A percentile compares a stretch with the other conserved stretches of the same genome.
Evolutionary conservation across 2,888 invertebrate genomes (phyloP).

Genomic region (Ellobium chinense): DNA sequence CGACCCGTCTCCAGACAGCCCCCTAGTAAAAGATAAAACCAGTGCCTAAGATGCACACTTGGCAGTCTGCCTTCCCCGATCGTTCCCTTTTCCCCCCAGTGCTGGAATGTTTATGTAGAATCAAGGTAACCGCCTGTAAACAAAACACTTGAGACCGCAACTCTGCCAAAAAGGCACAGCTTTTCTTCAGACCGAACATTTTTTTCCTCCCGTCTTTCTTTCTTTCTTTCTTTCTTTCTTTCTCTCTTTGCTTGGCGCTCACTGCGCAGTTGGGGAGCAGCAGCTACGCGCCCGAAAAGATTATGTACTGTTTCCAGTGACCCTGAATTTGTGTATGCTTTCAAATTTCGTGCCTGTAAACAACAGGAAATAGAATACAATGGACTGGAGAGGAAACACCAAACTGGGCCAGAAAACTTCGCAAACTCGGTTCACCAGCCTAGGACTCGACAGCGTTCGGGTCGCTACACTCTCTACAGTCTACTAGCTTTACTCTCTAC

Average conservation of each 20-base stretch:
- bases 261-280: not conserved
- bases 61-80: not conserved
- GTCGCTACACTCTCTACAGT: too few relatives aligned
- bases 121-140: slow-evolving; percentile 24
- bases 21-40: not conserved
- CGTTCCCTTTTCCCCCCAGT: not conserved
- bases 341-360: not conserved
- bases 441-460: too few relatives aligned
- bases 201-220: too few relatives aligned
- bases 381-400: too few relatives aligned
- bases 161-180: not conserved
- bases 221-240: too few relatives aligned
- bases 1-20: not conserved
- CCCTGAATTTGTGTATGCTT: not conserved
- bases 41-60: not conserved
- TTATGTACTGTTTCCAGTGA: not conserved
- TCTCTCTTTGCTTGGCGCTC: not conserved
- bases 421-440: too few relatives aligned
- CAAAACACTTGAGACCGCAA: slow-evolving; percentile 7
- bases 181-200: not conserved
- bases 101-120: slow-evolving; percentile 31
- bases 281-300: not conserved
- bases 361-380: not conserved
- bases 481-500: too few relatives aligned
- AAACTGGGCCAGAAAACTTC: too few relatives aligned